These are phyloP conservation scores for Diabrotica balteata DNA, from an alignment of 2,888 invertebrate genomes.

Conservation along the genomic window DNA sequence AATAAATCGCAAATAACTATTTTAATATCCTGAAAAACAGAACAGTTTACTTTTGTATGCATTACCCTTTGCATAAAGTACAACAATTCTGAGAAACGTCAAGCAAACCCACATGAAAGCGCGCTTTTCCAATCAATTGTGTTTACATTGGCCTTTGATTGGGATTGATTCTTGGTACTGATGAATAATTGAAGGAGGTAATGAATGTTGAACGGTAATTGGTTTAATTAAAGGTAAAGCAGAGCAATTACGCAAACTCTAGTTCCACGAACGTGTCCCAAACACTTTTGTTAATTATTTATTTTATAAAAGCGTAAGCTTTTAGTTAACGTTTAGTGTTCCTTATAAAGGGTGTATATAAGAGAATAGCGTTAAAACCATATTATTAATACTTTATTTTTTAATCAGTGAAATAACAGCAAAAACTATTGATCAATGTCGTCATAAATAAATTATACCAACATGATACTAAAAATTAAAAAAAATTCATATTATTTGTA, in stretches of 20 bases:
- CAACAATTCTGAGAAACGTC: constrained; percentile 27
- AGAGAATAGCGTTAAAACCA: no score
- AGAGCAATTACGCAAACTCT: constrained; percentile 33
- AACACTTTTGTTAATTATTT: not conserved
- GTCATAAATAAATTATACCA: no score
- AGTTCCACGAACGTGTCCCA: not conserved
- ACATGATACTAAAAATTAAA: no score
- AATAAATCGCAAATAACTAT: no score
- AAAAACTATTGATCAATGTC: no score
- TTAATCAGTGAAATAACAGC: no score
- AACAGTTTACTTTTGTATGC: constrained; percentile 15
- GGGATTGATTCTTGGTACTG: constrained; percentile 33
- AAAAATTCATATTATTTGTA: no score
- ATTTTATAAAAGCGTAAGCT: not conserved
- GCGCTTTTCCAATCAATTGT: constrained; percentile 21
- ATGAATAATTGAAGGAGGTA: constrained; percentile 35
- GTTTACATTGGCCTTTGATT: constrained; percentile 27
- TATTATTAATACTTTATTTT: no score
- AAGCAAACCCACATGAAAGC: constrained; percentile 24
- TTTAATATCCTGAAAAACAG: constrained; percentile 1
- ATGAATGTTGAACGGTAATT: constrained; percentile 41
- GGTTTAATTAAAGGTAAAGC: constrained; percentile 40
- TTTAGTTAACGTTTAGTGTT: not conserved
- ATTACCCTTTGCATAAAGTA: constrained; percentile 26
- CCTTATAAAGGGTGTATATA: no score